phyloP scores from a whole-genome alignment of 2,113 vertebrate species.

The Myiagra hebetior region DNA sequence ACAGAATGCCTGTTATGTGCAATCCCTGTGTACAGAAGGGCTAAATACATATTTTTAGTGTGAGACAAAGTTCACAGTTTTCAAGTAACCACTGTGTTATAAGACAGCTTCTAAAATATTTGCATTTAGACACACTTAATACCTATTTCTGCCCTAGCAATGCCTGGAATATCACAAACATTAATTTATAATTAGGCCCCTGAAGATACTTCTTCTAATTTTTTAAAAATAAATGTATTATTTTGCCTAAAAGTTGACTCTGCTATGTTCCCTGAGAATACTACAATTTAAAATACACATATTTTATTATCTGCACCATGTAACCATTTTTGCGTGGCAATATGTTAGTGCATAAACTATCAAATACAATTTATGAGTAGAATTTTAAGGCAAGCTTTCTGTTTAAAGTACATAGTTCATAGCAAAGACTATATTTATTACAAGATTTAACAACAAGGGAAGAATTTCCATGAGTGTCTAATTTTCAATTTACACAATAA shows the following conservation, averaged over 20 bases:
- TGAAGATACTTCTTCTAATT: neutral
- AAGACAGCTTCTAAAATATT: neutral
- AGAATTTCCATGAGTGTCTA: neutral
- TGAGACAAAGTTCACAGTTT: neutral
- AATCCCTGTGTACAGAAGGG: neutral
- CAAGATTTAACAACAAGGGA: neutral
- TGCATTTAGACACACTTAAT: neutral
- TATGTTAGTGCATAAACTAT: neutral
- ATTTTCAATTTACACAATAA: neutral
- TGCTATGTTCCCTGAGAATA: neutral
- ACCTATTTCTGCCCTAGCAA: neutral
- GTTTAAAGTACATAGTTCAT: neutral
- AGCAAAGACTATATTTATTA: neutral
- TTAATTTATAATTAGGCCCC: neutral
- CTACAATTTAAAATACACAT: neutral
- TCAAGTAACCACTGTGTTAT: neutral
- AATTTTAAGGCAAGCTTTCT: neutral
- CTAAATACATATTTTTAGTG: neutral
- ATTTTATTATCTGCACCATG: neutral
- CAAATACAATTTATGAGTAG: neutral
- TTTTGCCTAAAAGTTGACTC: neutral
- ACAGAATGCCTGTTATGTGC: neutral
- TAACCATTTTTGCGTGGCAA: neutral
- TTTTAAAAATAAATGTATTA: neutral
- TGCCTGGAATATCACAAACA: neutral